Base-by-base conservation (phyloP, 2,797 vertebrate genomes). In the Lemur catta region DNA sequence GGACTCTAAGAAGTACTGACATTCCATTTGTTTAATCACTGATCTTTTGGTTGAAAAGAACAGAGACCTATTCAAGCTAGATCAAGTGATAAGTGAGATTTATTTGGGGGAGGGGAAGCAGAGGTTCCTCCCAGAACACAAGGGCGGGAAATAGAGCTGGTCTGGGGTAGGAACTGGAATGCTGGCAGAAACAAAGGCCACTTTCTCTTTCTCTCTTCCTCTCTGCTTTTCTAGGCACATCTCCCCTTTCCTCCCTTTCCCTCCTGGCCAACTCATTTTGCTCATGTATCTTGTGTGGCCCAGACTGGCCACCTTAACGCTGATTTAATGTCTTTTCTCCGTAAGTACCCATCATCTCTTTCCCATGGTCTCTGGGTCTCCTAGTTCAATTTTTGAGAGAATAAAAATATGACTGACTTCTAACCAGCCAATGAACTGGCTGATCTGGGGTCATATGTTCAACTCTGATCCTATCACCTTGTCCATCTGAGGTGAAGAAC, bases 41-140 rank as follows among this genome's bases (percentile, higher is more conserved):
- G 63, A 69, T 71, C 63, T 88, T 93, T 92, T 61, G 35, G 33
- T 80, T 93, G 72, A 55, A 92, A 91, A 93, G 41, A 80, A 84
- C 26, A 82, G 43, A 81, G 24, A 87, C 11, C 63, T 75, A n/a
- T 41, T 69, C 9, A 84, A 92, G 15, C 52, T 79, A 85, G 26
- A 94, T 81, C 79, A 78, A 57, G 24, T 81, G 28, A 85, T 48
- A 69, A 89, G 14, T 22, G 38, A 84, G 65, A 33, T 89, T 95
- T 92, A 85, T 63, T 57, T 80, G 43, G 46, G 18, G 6, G 12
- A 20, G 4, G 52, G 11, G 30, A 72, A 55, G 20, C 30, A 48
- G 38, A 46, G 9, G 4, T 28, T 61, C 63, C 43, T 78, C 35
- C 43, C 52, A 65, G 71, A 63, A 48, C 38, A 48, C 15, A 82